Base-by-base conservation (phyloP, 1,140 invertebrate species). In the Procambarus clarkii region DNA sequence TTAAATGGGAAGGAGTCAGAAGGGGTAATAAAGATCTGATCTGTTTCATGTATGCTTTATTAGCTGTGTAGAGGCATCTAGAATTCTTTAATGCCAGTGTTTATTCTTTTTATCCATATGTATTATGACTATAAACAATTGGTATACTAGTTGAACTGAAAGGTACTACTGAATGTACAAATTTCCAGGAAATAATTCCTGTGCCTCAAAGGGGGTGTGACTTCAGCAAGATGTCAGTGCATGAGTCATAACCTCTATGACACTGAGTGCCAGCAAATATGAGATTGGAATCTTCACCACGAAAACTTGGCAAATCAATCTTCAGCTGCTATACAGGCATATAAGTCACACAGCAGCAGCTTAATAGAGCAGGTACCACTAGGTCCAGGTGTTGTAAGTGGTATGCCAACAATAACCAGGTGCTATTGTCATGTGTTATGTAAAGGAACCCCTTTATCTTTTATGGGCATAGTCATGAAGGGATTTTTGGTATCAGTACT, bases 111-210 rank as follows among this genome's bases (percentile, higher is more conserved):
- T 74, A 11, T 74, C 34, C 34, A 34, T 74, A 9, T 74, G 21
- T 11, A 74, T 74, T 24, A 74, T 74, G 21, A 74, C 24, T 74
- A 69, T 18, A 21, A 74, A 34, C n/a, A 74, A 74, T 34, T 74
- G 69, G 69, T 74, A 34, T 21, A 74, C 24, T 74, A 74, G 69
- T 74, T 74, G n/a, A 24, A 74, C 34, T 9, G 69, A 74, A 74
- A 74, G 85, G 85, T 87, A 87, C 85, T 87, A 87, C 85, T 87
- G 85, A 60, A 79, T 87, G 85, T 87, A 69, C 85, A 87, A 87
- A 87, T 87, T 87, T 87, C 85, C 85, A 87, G 85, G 85, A 87
- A 87, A 78, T 87, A 78, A 77, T 87, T 87, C 85, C 74, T 87
- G 85, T 87, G 85, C 85, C 85, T 87, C 80, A 87, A 79, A 78